Base-by-base conservation (phyloP, 2,888 invertebrate species). In the Latheticus oryzae region DNA sequence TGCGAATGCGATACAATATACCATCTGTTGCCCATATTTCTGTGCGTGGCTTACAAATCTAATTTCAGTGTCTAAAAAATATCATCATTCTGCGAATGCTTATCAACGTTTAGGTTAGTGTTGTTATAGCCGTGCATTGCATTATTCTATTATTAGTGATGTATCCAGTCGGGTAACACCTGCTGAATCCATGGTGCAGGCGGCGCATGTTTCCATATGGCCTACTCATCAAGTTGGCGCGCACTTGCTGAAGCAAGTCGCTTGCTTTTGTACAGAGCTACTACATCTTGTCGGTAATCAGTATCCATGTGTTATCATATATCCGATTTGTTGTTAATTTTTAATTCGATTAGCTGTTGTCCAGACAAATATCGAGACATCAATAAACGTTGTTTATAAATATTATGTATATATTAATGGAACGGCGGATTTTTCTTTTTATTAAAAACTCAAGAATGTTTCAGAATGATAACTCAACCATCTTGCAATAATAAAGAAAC, bases 131-230 rank as follows among this genome's bases (percentile, higher is more conserved):
- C 70, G 72, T 73, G 72, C 72, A 65, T 61, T 65, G 70, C 72
- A 72, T 54, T 55, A 56, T 54, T 54, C 52, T 60, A 57, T 58
- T 55, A 60, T 69, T 70, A 68, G 62, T 69, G 61, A 66, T 70
- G 68, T 70, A 71, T 72, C 68, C 72, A 71, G 72, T 71, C 70
- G 71, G 71, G 70, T 71, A 69, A 63, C 62, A 69, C 74, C 74
- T 73, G 76, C 76, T 76, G 76, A 76, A 76, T 76, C 76, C 71
- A 75, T 74, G 76, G 76, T 76, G 75, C 76, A 75, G 73, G 74
- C 75, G 74, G 76, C 73, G 74, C 73, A 76, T 75, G 76, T 77
- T 77, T 77, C 76, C 76, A 76, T 73, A 76, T 74, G 76, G 76
- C 76, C 76, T 77, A 77, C 75, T 73, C 71, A 73, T 69, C 71